A percentile compares a stretch with the other conserved stretches of the same genome.
phyloP scores from a whole-genome alignment of 2,888 invertebrate species.

The Zele albiditarsus region DNA sequence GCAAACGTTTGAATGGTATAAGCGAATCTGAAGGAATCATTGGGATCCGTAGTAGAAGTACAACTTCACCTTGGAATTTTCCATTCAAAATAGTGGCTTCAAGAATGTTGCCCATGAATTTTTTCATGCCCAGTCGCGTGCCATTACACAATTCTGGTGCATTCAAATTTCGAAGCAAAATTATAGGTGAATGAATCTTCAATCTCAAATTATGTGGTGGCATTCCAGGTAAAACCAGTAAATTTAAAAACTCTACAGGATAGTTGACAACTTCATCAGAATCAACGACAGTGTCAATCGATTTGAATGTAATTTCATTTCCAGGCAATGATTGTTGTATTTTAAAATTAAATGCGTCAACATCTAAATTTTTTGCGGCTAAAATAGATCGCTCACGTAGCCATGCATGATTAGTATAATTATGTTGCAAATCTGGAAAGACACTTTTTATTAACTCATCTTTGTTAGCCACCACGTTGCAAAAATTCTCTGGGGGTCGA shows the following conservation, averaged over 20 bases:
- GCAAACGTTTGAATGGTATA: conserved; percentile 40
- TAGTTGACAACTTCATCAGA: too few species aligned
- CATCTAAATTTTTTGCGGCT: neutral
- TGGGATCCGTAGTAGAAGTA: conserved; percentile 50
- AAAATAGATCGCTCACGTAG: neutral
- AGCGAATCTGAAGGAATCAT: conserved; percentile 48
- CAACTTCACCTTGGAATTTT: conserved; percentile 43
- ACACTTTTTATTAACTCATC: conserved; percentile 6
- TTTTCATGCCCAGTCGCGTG: conserved; percentile 48
- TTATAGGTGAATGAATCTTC: conserved; percentile 58
- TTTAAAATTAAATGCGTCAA: neutral
- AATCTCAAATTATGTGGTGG: conserved; percentile 43
- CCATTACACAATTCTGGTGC: conserved; percentile 51
- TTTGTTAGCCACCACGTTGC: conserved; percentile 44
- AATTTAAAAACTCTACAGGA: conserved; percentile 45
- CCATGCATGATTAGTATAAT: conserved; percentile 21
- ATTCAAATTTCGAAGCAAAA: conserved; percentile 59
- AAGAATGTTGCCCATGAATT: conserved; percentile 57
- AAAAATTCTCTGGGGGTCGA: conserved; percentile 58
- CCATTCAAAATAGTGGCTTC: too few species aligned
- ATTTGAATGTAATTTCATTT: neutral
- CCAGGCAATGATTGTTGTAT: conserved; percentile 12
- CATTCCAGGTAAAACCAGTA: conserved; percentile 29
- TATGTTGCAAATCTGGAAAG: neutral
- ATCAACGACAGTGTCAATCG: neutral